phyloP scores from a whole-genome alignment of 2,113 vertebrate genomes.

The Rhadina sibilatrix region DNA sequence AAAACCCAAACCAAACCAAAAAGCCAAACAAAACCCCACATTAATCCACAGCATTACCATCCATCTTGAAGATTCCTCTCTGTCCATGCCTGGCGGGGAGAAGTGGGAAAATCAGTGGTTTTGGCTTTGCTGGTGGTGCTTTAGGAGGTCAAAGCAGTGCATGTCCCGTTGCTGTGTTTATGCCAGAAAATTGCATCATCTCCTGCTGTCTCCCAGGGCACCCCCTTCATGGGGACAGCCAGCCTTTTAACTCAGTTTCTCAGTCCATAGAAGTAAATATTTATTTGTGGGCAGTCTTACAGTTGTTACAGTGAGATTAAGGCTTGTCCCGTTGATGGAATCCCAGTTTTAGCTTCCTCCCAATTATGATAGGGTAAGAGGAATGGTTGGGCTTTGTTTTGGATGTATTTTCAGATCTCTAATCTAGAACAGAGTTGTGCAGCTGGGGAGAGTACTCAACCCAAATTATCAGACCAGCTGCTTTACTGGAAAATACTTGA shows the following conservation, averaged over 20 bases:
- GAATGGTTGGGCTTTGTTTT: neutral
- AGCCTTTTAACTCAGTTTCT: neutral
- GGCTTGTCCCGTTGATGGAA: neutral
- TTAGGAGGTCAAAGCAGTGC: neutral
- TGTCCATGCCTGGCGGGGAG: rapidly evolving
- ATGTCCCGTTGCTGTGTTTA: neutral
- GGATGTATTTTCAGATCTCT: neutral
- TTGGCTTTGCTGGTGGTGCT: neutral
- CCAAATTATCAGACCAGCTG: neutral
- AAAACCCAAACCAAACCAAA: neutral
- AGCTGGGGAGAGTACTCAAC: neutral
- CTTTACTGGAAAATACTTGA: neutral
- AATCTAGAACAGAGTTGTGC: neutral
- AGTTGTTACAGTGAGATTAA: neutral
- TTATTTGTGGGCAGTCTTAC: neutral
- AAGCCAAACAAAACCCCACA: neutral
- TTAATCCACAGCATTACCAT: neutral
- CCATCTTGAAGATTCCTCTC: neutral
- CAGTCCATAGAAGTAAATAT: neutral
- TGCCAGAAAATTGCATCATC: neutral
- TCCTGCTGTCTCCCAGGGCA: neutral
- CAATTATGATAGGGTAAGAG: neutral
- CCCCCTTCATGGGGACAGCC: neutral
- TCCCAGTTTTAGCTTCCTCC: neutral
- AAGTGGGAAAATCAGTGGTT: neutral